Evolutionary conservation across 2,113 vertebrate species (phyloP).

Genomic region (Lasiurus cinereus): DNA sequence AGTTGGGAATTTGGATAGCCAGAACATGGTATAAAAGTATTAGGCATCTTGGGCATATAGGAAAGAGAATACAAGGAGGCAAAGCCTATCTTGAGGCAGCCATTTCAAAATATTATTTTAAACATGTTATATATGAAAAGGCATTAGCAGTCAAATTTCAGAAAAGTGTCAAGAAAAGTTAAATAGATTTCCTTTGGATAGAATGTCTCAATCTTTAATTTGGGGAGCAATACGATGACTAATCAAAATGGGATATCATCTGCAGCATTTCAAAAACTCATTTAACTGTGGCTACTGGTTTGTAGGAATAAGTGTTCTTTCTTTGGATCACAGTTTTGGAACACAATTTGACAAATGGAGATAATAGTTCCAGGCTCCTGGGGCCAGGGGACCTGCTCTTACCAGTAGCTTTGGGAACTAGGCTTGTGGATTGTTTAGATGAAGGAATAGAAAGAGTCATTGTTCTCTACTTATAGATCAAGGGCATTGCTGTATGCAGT

Average conservation of each 20-base stretch:
- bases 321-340: neutral
- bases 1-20: neutral
- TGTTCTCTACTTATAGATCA: neutral
- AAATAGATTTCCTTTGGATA: neutral
- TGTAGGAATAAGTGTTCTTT: neutral
- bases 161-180: neutral
- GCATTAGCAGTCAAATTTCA: neutral
- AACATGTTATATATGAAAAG: neutral
- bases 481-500: neutral
- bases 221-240: neutral
- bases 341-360: neutral
- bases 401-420: neutral
- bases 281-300: neutral
- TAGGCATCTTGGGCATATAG: neutral
- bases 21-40: neutral
- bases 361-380: neutral
- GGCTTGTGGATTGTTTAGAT: neutral
- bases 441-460: neutral
- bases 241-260: neutral
- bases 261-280: neutral
- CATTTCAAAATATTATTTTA: neutral
- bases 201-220: neutral
- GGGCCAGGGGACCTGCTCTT: neutral
- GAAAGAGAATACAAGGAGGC: neutral
- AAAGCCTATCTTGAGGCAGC: neutral